Conservation (phyloP, 2,888 invertebrate genomes). For the Drosophila suboccidentalis region DNA sequence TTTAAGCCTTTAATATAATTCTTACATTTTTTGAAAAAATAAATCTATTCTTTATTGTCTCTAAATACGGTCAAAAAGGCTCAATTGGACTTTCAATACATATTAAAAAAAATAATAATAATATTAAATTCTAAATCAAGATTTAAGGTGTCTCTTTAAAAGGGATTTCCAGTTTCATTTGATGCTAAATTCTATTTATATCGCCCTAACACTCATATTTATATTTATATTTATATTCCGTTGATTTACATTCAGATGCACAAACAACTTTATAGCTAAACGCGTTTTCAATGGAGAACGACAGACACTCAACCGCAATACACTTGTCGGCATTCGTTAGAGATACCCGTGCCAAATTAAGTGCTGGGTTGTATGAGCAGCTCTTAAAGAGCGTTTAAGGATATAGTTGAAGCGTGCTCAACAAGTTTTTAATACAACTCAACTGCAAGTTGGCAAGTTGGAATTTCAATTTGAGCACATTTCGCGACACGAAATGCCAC, state of each 20-base stretch:
- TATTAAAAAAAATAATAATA: neutral
- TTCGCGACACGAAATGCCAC: neutral
- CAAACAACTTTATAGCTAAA: constrained; percentile 14
- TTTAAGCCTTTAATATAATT: too few relatives aligned
- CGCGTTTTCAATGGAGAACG: constrained; percentile 22
- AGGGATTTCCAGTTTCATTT: too few relatives aligned
- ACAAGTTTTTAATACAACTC: neutral
- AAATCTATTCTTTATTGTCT: too few relatives aligned
- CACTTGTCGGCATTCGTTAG: constrained; percentile 2
- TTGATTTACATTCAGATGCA: constrained; percentile 20
- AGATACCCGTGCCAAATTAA: neutral
- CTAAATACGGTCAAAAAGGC: too few relatives aligned
- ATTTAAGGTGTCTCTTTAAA: too few relatives aligned
- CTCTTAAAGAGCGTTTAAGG: neutral
- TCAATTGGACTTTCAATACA: too few relatives aligned
- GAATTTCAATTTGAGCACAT: neutral
- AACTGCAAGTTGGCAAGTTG: neutral
- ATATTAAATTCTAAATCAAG: too few relatives aligned
- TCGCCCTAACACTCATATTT: neutral
- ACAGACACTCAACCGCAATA: constrained; percentile 14
- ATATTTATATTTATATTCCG: neutral
- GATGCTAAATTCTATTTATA: constrained; percentile 7
- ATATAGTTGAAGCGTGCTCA: neutral
- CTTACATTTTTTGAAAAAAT: too few relatives aligned
- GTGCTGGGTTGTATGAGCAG: neutral